Evolutionary conservation across 2,888 invertebrate genomes (phyloP), one percentile per base, ranked within the genome.

Genomic region (Tipula lateralis): DNA sequence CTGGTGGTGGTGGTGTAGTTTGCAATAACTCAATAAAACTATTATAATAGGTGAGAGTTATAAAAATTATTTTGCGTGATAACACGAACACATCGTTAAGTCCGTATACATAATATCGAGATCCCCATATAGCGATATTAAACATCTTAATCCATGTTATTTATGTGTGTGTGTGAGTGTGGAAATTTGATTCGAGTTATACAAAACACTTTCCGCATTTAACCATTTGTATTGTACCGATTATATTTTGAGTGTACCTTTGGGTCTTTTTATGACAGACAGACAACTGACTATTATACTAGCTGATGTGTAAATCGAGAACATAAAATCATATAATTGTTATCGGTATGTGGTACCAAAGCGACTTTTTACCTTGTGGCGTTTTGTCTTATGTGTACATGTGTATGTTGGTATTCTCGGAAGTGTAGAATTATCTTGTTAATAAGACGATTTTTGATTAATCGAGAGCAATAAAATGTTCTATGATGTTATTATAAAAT

Each of bases 21-120:
- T 24, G 24, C 66, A 24, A 66, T 66, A 66, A 66, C 66, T 66
- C 66, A 66, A 66, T 66, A 66, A 66, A 66, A 66, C 66, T 66
- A 66, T 66, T 19, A 24, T 19, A 66, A 66, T 66, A 66, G 66
- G 66, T 66, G 66, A 66, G 66, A 19, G 66, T 24, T 13, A 9
- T 66, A 66, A 66, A 66, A 66, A 24, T 66, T 66, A 66, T 24
- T 66, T 66, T 66, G 66, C 66, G 66, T 66, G 66, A 66, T 66
- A 66, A 66, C 66, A 66, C 66, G 66, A 66, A 66, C 12, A 6
- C 9, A 66, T 66, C 66, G 66, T 66, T 66, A 66, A 66, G 66
- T 66, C 24, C 66, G 24, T 66, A 24, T n/a, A n/a, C n/a, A n/a
- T n/a, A n/a, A n/a, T n/a, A n/a, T n/a, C n/a, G n/a, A n/a, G n/a